phyloP scores from a whole-genome alignment of 92 coral and sea anemone species.

The Muricea muricata region DNA sequence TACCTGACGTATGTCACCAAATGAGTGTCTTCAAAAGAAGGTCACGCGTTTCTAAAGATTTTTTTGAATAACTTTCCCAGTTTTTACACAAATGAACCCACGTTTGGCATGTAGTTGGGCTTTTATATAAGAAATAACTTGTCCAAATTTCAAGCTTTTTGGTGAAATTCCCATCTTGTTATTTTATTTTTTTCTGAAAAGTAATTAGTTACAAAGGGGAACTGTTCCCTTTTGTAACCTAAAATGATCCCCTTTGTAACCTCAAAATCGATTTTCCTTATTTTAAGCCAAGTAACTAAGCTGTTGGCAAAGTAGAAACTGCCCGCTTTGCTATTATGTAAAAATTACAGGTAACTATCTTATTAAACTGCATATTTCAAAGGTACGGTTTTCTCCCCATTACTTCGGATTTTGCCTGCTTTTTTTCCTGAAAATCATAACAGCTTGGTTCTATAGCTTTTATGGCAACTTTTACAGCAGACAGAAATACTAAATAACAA shows the following conservation, averaged over 20 bases:
- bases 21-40: neutral
- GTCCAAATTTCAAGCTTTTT: neutral
- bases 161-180: neutral
- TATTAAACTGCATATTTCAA: neutral
- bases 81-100: neutral
- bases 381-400: neutral
- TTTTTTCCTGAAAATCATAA: too few species aligned
- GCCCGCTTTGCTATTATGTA: neutral
- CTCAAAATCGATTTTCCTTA: neutral
- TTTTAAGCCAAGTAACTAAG: neutral
- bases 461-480: neutral
- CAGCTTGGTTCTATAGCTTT: neutral
- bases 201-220: neutral
- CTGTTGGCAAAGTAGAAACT: neutral
- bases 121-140: too few species aligned
- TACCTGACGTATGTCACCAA: neutral
- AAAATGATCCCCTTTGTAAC: neutral
- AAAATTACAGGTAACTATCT: neutral
- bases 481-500: too few species aligned
- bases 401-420: neutral
- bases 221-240: neutral
- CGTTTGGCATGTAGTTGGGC: neutral
- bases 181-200: neutral
- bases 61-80: neutral
- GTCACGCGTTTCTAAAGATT: too few species aligned